Conservation (phyloP, 2,797 vertebrate species). For the Merluccius polli region DNA sequence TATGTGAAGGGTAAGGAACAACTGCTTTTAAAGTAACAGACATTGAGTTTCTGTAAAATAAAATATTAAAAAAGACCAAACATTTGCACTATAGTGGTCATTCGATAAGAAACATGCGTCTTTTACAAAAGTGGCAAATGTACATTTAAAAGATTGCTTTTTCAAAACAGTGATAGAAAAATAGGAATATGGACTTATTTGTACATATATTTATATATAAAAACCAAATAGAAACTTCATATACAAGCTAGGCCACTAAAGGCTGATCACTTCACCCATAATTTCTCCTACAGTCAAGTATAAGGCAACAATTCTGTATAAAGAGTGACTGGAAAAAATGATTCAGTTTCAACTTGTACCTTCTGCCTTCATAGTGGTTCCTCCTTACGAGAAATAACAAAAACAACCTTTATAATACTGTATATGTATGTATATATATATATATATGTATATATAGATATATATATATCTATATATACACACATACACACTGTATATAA, state of each 20-base stretch:
- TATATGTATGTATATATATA: constrained; percentile 16
- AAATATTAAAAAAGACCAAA: constrained; percentile 52
- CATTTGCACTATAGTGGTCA: constrained; percentile 60
- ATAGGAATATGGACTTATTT: constrained; percentile 27
- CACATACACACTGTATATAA: constrained; percentile 55
- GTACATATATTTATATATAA: constrained; percentile 41
- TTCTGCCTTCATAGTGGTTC: constrained; percentile 19
- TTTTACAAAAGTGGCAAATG: constrained; percentile 67
- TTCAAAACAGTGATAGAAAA: constrained; percentile 44
- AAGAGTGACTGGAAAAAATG: constrained; percentile 35
- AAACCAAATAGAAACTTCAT: constrained; percentile 52
- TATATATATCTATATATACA: too few species aligned
- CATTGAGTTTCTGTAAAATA: constrained; percentile 20
- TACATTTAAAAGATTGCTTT: constrained; percentile 49
- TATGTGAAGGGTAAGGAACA: not conserved
- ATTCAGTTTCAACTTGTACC: not conserved
- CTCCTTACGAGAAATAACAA: constrained; percentile 26
- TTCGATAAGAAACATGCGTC: constrained; percentile 57
- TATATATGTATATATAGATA: too few species aligned
- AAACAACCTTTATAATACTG: constrained; percentile 18
- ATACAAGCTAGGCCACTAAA: constrained; percentile 40
- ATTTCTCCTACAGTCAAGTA: constrained; percentile 36
- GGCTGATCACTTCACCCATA: constrained; percentile 19
- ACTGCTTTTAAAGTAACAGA: constrained; percentile 2
- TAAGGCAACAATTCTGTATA: constrained; percentile 66